These are phyloP conservation scores for Scolopax mira DNA, from an alignment of 2,113 vertebrate species.

Conservation along the genomic window DNA sequence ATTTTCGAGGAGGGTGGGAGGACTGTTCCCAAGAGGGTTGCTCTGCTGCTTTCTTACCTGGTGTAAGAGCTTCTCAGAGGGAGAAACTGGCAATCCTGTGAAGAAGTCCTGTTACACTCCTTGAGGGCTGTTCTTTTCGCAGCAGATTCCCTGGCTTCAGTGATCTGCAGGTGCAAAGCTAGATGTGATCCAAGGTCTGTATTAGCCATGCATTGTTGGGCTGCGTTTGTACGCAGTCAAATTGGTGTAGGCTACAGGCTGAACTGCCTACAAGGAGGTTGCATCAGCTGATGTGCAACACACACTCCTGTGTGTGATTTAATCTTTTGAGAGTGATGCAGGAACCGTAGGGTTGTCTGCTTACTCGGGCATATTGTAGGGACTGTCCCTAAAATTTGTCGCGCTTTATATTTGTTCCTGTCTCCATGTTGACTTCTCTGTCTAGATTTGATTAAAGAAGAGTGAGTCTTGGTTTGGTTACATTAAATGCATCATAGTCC, in stretches of 20 bases:
- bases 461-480: neutral
- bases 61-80: neutral
- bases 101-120: neutral
- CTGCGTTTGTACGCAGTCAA: neutral
- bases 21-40: neutral
- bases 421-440: neutral
- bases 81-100: neutral
- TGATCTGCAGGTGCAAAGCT: neutral
- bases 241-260: neutral
- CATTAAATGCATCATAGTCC: neutral
- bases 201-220: neutral
- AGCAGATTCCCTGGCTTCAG: neutral
- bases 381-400: neutral
- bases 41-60: neutral
- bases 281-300: neutral
- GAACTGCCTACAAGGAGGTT: neutral
- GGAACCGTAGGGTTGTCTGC: neutral
- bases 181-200: neutral
- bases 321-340: neutral
- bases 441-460: neutral
- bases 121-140: neutral
- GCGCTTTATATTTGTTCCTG: neutral
- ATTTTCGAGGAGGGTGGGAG: neutral
- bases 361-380: neutral
- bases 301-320: neutral